Conservation (phyloP, 2,888 invertebrate genomes). For the Spisula subtruncata region DNA sequence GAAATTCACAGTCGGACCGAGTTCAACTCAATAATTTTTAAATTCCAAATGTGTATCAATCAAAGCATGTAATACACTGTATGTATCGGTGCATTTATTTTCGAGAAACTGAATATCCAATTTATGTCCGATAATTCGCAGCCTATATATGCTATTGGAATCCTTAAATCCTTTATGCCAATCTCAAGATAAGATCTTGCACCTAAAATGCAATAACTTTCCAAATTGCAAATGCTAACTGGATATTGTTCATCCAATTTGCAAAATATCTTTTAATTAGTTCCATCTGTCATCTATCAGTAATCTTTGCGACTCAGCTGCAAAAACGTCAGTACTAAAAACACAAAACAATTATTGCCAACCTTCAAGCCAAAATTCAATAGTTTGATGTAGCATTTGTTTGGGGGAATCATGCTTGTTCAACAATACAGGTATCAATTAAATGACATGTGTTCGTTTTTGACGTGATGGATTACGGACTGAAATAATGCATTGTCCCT, state of each 20-base stretch:
- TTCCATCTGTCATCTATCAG: neutral
- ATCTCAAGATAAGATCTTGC: neutral
- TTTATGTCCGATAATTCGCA: neutral
- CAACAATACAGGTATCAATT: neutral
- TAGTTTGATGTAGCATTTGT: neutral
- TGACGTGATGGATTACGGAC: neutral
- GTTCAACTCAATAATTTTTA: no score
- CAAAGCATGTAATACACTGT: neutral
- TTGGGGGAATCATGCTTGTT: neutral
- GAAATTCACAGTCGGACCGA: no score
- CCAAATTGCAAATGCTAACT: neutral
- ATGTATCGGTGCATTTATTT: neutral
- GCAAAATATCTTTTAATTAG: neutral
- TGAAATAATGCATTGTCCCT: no score
- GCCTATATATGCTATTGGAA: neutral
- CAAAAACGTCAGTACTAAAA: neutral
- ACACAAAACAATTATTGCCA: neutral
- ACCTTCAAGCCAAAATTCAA: neutral
- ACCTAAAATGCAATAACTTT: neutral
- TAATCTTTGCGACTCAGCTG: neutral
- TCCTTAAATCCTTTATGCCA: neutral
- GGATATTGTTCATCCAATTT: neutral
- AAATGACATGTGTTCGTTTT: neutral
- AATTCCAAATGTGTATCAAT: neutral
- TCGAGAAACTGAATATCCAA: neutral